phyloP scores from a whole-genome alignment of 1,140 invertebrate genomes.

The Tetramorium simillimum region DNA sequence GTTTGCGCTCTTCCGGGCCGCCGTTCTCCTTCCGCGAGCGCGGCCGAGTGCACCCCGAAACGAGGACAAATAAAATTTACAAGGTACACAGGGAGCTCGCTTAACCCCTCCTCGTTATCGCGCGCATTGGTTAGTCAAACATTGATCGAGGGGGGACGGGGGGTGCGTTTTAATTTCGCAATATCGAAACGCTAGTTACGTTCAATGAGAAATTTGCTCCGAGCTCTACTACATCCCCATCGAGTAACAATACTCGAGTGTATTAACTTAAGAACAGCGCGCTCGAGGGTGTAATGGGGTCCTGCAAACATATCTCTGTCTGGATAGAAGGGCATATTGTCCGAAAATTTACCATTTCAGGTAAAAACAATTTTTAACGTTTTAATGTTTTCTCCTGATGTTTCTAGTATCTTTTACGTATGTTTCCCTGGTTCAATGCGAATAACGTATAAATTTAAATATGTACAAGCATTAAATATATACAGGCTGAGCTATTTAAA shows the following conservation, averaged over 20 bases:
- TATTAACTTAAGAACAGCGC: conserved; percentile 31
- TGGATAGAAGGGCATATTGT: background rate
- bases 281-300: background rate
- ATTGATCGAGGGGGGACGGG: conserved; percentile 35
- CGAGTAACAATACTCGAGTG: conserved; percentile 33
- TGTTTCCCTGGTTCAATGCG: background rate
- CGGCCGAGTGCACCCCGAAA: conserved; percentile 29
- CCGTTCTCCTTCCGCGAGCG: background rate
- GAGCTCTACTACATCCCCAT: background rate
- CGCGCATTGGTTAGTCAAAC: conserved; percentile 45
- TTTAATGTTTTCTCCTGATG: too few relatives aligned
- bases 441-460: background rate
- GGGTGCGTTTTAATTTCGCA: conserved; percentile 52
- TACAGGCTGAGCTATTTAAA: background rate
- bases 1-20: background rate
- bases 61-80: conserved; percentile 48
- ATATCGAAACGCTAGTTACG: conserved; percentile 36
- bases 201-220: conserved; percentile 37
- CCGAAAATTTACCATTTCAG: background rate
- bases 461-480: background rate
- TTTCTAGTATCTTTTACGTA: background rate
- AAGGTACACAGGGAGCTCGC: conserved; percentile 38
- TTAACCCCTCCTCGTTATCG: conserved; percentile 46
- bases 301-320: background rate
- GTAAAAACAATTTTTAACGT: background rate